phyloP scores from a whole-genome alignment of 1,140 invertebrate genomes.

The Calephelis nemesis region DNA sequence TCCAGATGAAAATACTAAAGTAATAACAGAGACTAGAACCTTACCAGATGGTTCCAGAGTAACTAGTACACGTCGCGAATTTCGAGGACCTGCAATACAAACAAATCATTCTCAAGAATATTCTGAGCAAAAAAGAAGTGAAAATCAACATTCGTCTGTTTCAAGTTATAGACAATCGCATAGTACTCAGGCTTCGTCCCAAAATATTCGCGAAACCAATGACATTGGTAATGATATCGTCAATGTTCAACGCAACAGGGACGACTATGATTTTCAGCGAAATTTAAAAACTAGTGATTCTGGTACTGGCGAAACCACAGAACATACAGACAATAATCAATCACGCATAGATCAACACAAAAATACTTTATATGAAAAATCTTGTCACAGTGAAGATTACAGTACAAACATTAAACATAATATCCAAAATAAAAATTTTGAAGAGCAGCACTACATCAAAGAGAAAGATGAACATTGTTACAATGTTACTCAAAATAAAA shows the following conservation, averaged over 20 bases:
- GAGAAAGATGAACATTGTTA: slow-evolving; percentile 34
- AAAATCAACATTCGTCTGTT: slow-evolving; percentile 50
- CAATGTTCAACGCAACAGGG: slow-evolving; percentile 56
- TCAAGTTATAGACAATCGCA: slow-evolving; percentile 45
- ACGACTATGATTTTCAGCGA: slow-evolving; percentile 60
- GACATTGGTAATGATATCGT: slow-evolving; percentile 53
- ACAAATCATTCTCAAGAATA: slow-evolving; percentile 52
- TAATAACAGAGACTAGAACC: slow-evolving; percentile 82
- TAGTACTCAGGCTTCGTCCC: slow-evolving; percentile 46
- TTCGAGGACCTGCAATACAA: slow-evolving; percentile 65
- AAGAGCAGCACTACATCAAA: slow-evolving; percentile 23
- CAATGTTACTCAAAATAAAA: slow-evolving; percentile 49
- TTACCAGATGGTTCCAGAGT: slow-evolving; percentile 83
- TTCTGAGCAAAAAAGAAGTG: slow-evolving; percentile 49
- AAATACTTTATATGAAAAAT: not conserved
- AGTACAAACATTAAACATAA: slow-evolving; percentile 11
- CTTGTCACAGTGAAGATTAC: not conserved
- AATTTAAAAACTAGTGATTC: slow-evolving; percentile 24
- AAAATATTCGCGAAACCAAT: slow-evolving; percentile 43
- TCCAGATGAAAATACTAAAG: slow-evolving; percentile 82
- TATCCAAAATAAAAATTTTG: slow-evolving; percentile 11
- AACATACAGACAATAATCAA: not conserved
- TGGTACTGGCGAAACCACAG: not conserved
- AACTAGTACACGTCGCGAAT: slow-evolving; percentile 82
- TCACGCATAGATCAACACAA: not conserved